Percentiles rank a stretch among this genome's conserved stretches.
phyloP scores from a whole-genome alignment of 2,888 invertebrate species.

The Yponomeuta sedellus region DNA sequence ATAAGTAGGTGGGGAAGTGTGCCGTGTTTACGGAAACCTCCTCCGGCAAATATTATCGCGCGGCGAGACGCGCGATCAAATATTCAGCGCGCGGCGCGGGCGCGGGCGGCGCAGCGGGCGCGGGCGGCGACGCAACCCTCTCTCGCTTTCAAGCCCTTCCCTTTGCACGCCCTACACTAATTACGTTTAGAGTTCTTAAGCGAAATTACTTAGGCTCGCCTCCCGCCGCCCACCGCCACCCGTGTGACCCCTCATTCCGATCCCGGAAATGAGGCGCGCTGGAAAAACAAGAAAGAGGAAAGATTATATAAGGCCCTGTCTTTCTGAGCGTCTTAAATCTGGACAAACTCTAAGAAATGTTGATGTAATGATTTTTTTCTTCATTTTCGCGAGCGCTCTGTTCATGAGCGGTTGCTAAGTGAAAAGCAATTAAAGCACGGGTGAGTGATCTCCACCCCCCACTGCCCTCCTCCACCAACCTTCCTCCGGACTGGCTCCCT shows the following conservation, averaged over 20 bases:
- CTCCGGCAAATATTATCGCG: conserved; percentile 75
- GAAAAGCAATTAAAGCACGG: conserved; percentile 77
- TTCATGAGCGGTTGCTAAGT: conserved; percentile 76
- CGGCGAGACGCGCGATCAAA: conserved; percentile 69
- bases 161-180: conserved; percentile 80
- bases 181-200: conserved; percentile 83
- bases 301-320: conserved; percentile 69
- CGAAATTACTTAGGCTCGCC: conserved; percentile 80
- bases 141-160: conserved; percentile 79
- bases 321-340: conserved; percentile 70
- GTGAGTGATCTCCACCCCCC: conserved; percentile 71
- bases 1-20: conserved; percentile 66
- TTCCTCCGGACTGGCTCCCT: not conserved
- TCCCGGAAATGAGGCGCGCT: conserved; percentile 74
- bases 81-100: conserved; percentile 65
- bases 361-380: conserved; percentile 75
- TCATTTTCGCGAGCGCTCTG: conserved; percentile 69
- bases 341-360: conserved; percentile 74
- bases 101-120: conserved; percentile 42
- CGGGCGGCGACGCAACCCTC: conserved; percentile 73
- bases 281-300: conserved; percentile 74
- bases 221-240: conserved; percentile 57
- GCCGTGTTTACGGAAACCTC: conserved; percentile 73
- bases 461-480: conserved; percentile 25
- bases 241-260: conserved; percentile 36